A percentile compares a stretch with the other conserved stretches of the same genome.
These are phyloP conservation scores for Chionomys nivalis DNA, from an alignment of 2,113 vertebrate species.

Conservation along the genomic window DNA sequence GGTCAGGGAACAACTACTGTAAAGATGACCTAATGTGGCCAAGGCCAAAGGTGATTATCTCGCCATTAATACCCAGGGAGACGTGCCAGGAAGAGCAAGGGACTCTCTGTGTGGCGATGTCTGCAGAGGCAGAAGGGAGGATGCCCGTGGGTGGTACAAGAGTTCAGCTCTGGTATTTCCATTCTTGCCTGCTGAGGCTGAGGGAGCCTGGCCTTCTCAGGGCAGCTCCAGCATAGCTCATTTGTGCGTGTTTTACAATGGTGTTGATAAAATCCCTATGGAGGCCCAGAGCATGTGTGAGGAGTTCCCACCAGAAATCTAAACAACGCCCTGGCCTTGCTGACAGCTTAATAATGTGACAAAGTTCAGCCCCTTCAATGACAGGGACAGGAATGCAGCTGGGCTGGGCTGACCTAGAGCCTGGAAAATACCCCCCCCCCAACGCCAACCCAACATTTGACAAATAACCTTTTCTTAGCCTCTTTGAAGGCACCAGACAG, in stretches of 20 bases:
- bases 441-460: conserved; percentile 82
- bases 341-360: conserved; percentile 93
- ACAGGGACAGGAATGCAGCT: conserved; percentile 88
- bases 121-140: neutral
- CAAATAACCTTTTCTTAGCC: conserved; percentile 90
- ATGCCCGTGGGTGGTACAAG: conserved; percentile 65
- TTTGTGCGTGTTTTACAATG: conserved; percentile 88
- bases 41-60: neutral
- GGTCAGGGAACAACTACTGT: neutral
- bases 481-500: conserved; percentile 86
- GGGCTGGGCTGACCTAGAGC: conserved; percentile 85
- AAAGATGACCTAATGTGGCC: accelerated
- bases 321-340: conserved; percentile 86
- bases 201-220: conserved; percentile 78
- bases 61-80: neutral
- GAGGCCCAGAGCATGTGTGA: conserved; percentile 86
- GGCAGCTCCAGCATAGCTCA: conserved; percentile 84
- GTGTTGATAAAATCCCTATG: conserved; percentile 90
- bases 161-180: conserved; percentile 77
- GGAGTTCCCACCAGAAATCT: conserved; percentile 91
- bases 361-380: conserved; percentile 89
- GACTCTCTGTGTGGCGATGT: accelerated
- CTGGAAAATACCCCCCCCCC: conserved; percentile 82
- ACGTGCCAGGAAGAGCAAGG: neutral
- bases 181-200: conserved; percentile 80